Evolutionary conservation across 2,797 vertebrate genomes (phyloP).

Genomic region (Pipistrellus pipistrellus): DNA sequence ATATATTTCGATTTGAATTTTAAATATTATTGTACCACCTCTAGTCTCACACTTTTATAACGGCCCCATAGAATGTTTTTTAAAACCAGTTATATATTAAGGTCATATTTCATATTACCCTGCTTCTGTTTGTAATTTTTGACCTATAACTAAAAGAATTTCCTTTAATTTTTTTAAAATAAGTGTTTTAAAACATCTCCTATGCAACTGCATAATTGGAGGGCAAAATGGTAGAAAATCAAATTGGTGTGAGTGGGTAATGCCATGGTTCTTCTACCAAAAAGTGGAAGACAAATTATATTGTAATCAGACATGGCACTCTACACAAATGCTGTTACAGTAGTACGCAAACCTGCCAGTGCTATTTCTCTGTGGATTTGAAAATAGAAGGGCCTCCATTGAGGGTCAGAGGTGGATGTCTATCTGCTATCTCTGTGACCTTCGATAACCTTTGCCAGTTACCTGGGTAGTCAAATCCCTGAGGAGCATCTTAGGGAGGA

Average conservation of each 20-base stretch:
- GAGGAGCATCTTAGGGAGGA: background rate
- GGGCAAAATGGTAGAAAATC: background rate
- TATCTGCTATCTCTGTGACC: no score
- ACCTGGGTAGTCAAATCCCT: background rate
- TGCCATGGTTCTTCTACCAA: background rate
- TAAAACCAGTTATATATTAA: conserved; percentile 25
- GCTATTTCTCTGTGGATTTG: background rate
- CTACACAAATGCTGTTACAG: background rate
- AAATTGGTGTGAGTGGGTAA: background rate
- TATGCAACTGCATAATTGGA: background rate
- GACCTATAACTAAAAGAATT: background rate
- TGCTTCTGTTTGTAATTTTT: background rate
- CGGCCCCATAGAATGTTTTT: background rate
- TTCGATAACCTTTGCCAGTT: accelerated
- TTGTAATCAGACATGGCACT: background rate
- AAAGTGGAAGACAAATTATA: background rate
- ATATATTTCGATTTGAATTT: conserved; percentile 60
- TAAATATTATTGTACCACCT: background rate
- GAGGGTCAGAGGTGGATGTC: background rate
- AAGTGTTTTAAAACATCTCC: background rate
- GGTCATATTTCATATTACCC: background rate
- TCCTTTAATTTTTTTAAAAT: background rate
- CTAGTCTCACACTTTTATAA: conserved; percentile 17
- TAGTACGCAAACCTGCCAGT: background rate
- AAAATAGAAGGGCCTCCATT: background rate